Percentiles rank a stretch among this genome's conserved stretches.
These are phyloP conservation scores for Eristalis intricaria DNA, from an alignment of 2,888 invertebrate species.

Conservation along the genomic window DNA sequence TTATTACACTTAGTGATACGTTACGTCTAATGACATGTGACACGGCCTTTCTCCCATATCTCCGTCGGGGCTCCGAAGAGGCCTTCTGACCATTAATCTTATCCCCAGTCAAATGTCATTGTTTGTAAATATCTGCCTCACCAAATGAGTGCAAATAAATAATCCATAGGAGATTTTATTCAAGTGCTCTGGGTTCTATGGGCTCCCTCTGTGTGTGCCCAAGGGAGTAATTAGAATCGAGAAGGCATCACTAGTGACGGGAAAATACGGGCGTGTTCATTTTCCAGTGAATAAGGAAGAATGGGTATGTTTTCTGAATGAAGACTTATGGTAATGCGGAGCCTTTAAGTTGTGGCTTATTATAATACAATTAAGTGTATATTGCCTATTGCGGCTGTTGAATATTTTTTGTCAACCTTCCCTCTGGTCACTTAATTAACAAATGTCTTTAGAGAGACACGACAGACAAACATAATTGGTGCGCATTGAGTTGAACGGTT, in stretches of 20 bases:
- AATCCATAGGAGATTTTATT: neutral
- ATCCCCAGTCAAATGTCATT: neutral
- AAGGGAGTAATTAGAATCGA: neutral
- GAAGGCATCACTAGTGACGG: neutral
- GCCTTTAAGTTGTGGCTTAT: neutral
- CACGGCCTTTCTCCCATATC: neutral
- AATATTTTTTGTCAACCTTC: no score
- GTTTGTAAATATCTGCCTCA: neutral
- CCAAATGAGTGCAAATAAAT: neutral
- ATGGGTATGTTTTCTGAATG: neutral
- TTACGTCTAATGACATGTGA: neutral
- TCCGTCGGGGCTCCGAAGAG: neutral
- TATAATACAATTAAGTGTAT: neutral
- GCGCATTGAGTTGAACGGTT: no score
- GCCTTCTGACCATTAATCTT: neutral
- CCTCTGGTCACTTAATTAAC: no score
- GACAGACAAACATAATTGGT: no score
- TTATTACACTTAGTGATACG: constrained; percentile 1
- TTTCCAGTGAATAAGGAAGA: neutral
- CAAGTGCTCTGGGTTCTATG: neutral
- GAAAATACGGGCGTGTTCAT: neutral
- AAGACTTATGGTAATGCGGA: neutral
- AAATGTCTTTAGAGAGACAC: no score
- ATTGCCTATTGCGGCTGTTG: neutral
- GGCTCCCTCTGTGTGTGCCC: neutral